Evolutionary conservation across 2,797 vertebrate genomes (phyloP), one percentile per base, ranked within the genome.

Genomic region (Pangasius djambal): DNA sequence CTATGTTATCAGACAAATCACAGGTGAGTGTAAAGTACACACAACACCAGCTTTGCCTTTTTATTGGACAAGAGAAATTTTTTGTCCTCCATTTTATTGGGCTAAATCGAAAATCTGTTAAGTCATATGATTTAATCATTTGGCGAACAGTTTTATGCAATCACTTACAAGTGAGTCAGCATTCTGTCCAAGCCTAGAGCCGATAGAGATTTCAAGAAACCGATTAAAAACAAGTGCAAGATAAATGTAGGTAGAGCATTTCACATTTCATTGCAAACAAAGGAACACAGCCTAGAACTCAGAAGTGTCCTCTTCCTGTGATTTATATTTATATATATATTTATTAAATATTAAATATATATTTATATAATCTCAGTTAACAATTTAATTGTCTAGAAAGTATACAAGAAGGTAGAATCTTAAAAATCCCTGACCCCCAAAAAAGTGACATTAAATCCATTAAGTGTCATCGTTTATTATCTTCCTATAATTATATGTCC

Each of bases 1-100:
- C 40, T 97, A 97, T 1, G 97, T 99, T 15, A 96, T 97, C 57
- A 82, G 57, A 40, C 55, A 82, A 82, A 40, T 82, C 34, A 61
- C 55, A 61, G 79, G 79, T 82, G 79, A 57, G 52, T 57, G n/a
- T 57, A 37, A 50, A 77, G 25, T 2, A 50, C 40, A 69, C 40
- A 28, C 40, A 75, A 34, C 74, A 50, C 25, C 40, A 28, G 40
- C 2, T n/a, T 52, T 28, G 6, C 77, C 28, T 79, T 78, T 75
- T 52, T 31, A 7, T 31, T 18, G 22, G 40, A n/a, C 1, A 52
- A 78, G 48, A 31, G 2, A 78, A 8, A 52, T 20, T 55, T 55
- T 50, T 52, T 52, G 44, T 78, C 48, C 15, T 77, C 13, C 3
- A 0, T 77, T 50, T 78, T 52, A 78, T 28, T 44, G 22, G 48